These are phyloP conservation scores for Siniperca chuatsi DNA, from an alignment of 2,113 vertebrate species.

Conservation along the genomic window DNA sequence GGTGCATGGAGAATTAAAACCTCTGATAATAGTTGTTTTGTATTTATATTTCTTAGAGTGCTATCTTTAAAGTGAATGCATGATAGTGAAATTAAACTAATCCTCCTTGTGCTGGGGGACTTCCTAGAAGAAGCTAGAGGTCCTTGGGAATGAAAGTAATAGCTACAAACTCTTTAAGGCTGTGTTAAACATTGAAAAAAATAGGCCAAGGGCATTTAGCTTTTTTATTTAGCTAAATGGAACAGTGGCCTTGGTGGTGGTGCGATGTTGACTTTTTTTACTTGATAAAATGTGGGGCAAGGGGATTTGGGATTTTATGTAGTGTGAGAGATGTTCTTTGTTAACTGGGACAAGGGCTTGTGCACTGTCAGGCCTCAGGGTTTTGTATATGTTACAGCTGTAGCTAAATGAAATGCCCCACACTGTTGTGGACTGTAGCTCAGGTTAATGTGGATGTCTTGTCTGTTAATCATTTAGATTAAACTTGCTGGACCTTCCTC, in stretches of 20 bases:
- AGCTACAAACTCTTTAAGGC: constrained; percentile 49
- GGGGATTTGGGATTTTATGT: constrained; percentile 67
- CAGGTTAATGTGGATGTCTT: constrained; percentile 3
- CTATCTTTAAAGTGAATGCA: constrained; percentile 21
- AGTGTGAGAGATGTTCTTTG: constrained; percentile 53
- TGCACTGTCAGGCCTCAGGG: constrained; percentile 27
- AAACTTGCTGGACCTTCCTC: background rate
- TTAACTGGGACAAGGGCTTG: constrained; percentile 71
- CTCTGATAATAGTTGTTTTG: background rate
- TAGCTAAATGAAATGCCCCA: background rate
- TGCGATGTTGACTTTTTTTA: constrained; percentile 61
- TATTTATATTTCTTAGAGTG: background rate
- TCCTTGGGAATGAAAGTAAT: constrained; percentile 53
- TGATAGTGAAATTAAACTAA: constrained; percentile 44
- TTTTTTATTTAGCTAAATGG: constrained; percentile 66
- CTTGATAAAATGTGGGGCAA: constrained; percentile 63
- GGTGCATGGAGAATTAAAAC: background rate
- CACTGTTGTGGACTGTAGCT: background rate
- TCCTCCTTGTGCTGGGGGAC: constrained; percentile 33
- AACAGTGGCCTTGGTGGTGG: constrained; percentile 56
- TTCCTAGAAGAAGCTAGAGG: constrained; percentile 17
- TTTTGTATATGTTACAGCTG: constrained; percentile 12
- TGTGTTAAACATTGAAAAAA: constrained; percentile 56
- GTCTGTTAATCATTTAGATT: background rate
- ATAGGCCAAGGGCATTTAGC: constrained; percentile 70